Evolutionary conservation across 92 coral and sea anemone genomes (phyloP).

Genomic region (Zoanthus sansibaricus): DNA sequence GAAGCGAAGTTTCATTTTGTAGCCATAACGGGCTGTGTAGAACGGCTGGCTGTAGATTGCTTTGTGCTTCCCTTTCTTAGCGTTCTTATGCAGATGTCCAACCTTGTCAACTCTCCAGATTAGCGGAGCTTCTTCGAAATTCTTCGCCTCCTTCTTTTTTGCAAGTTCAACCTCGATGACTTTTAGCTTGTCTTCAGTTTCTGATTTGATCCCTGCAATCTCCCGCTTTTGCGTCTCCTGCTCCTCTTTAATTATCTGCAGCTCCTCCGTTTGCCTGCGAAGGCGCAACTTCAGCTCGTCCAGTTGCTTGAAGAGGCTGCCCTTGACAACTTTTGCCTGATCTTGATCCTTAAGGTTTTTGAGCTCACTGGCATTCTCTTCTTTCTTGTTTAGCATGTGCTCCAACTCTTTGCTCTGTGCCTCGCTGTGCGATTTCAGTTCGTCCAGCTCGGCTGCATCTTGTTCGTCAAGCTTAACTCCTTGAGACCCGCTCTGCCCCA

Average conservation of each 20-base stretch:
- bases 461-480: background rate
- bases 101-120: conserved; percentile 36
- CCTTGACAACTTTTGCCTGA: background rate
- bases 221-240: conserved; percentile 17
- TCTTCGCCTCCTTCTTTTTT: background rate
- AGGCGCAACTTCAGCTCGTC: conserved; percentile 7
- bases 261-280: conserved; percentile 23
- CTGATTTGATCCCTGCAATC: conserved; percentile 18
- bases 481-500: conserved; percentile 30
- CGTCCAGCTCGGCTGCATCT: background rate
- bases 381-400: background rate
- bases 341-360: conserved; percentile 3
- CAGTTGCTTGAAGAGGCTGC: conserved; percentile 2
- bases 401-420: conserved; percentile 38
- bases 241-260: conserved; percentile 6
- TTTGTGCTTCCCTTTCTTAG: conserved; percentile 43
- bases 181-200: conserved; percentile 39
- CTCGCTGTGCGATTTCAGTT: conserved; percentile 26
- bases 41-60: conserved; percentile 22
- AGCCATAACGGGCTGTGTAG: conserved; percentile 34
- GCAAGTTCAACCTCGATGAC: conserved; percentile 19
- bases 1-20: conserved; percentile 40
- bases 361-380: conserved; percentile 23
- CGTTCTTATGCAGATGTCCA: conserved; percentile 21
- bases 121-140: conserved; percentile 3